Evolutionary conservation across 2,113 vertebrate genomes (phyloP), one percentile per base, ranked within the genome.

Genomic region (Sander lucioperca): DNA sequence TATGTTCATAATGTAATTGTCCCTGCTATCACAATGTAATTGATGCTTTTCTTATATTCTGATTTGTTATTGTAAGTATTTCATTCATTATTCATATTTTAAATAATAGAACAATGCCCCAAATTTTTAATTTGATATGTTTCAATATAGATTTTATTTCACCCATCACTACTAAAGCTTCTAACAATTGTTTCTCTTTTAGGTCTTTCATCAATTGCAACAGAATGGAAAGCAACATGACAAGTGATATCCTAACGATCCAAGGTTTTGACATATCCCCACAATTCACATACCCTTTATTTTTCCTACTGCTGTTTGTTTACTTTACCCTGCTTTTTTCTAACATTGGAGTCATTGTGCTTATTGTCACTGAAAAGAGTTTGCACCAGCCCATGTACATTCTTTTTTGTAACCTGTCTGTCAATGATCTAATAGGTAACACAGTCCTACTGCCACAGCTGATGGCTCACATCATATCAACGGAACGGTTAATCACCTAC

Each of bases 371-470:
- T 7, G 81, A 94, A 61, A 88, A 82, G 67, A 90, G 77, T 23
- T 79, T 94, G 56, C 93, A 94, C 77, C 89, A 93, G 80, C 93
- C 93, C 1, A 94, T 94, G 92, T 94, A 93, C 57, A 56, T 94
- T 5, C 89, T 94, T 1, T 92, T 93, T 27, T 92, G 91, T 21
- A 93, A 93, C 80, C 75, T 94, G 54, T 88, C 92, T 53, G 54
- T 92, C 10, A 93, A 92, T 27, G 93, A 93, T 47, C 57, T 94
- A 23, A 89, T 94, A 1, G 93, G 92, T 0, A 94, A 90, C 89
- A 91, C 92, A 0, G 92, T 85, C 23, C 66, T 94, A 1, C 79
- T 94, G 61, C 93, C 92, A 30, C 89, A 65, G 36, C 71, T 94
- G 19, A 93, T 94, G 91, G 77, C 83, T 74, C 87, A 94, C 53